These are phyloP conservation scores for Psilopsiagon aurifrons DNA, from an alignment of 2,113 vertebrate genomes.

Conservation along the genomic window DNA sequence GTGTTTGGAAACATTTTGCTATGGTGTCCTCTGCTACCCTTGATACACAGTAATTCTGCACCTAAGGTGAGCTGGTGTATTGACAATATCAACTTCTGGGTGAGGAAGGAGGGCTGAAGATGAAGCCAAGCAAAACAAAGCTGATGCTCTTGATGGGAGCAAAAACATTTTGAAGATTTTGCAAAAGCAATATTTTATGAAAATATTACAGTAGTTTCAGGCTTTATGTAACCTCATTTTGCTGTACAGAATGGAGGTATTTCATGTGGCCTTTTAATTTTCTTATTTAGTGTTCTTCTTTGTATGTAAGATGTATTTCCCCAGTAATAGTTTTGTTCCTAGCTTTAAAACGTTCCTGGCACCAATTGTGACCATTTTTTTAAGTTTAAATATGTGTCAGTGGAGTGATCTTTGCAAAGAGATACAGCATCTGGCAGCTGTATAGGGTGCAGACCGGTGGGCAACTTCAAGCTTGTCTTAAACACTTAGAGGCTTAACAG, in stretches of 20 bases:
- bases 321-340: not conserved
- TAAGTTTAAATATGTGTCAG: not conserved
- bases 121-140: not conserved
- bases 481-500: not conserved
- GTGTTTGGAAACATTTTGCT: not conserved
- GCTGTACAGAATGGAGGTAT: not conserved
- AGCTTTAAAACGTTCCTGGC: not conserved
- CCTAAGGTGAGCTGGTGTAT: not conserved
- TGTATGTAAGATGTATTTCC: not conserved
- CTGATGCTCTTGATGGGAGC: not conserved
- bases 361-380: not conserved
- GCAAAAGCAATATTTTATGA: not conserved
- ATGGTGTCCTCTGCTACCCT: not conserved
- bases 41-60: not conserved
- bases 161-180: not conserved
- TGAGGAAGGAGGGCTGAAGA: not conserved
- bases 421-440: not conserved
- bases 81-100: not conserved
- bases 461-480: not conserved
- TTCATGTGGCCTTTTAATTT: not conserved
- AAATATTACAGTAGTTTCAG: not conserved
- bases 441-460: not conserved
- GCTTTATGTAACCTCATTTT: not conserved
- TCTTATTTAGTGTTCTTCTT: not conserved
- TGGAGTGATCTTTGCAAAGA: not conserved